phyloP scores from a whole-genome alignment of 2,113 vertebrate genomes.

The Elachura formosa region DNA sequence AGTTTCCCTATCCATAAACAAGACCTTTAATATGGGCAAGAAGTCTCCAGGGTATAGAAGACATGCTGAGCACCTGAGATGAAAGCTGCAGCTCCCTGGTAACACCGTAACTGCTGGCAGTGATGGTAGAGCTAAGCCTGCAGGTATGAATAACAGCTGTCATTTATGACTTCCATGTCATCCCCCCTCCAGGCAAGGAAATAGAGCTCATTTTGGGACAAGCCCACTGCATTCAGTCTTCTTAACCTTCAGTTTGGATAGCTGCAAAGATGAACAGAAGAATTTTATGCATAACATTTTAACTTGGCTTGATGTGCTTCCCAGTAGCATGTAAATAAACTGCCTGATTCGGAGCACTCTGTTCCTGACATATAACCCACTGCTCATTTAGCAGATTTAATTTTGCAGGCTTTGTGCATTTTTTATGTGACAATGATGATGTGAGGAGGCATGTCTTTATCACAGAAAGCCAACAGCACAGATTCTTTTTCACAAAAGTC shows the following conservation, averaged over 20 bases:
- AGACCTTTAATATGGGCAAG: background rate
- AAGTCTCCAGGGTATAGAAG: background rate
- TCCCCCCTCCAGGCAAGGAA: background rate
- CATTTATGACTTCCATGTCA: background rate
- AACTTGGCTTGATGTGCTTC: background rate
- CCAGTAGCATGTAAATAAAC: background rate
- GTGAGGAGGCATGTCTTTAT: background rate
- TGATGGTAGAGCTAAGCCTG: background rate
- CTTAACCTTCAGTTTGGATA: background rate
- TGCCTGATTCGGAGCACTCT: background rate
- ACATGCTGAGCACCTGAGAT: background rate
- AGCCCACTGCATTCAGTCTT: background rate
- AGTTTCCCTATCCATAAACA: background rate
- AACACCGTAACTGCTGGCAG: background rate
- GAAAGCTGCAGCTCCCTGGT: background rate
- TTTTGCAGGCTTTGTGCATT: background rate
- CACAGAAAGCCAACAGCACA: background rate
- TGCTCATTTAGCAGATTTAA: constrained; percentile 20
- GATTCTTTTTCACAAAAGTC: background rate
- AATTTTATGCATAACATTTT: background rate
- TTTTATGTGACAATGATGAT: background rate
- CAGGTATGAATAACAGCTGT: background rate
- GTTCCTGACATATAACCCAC: background rate
- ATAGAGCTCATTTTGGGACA: background rate
- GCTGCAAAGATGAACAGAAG: background rate